phyloP scores from a whole-genome alignment of 1,140 invertebrate genomes.

The Thaumetopoea pityocampa region DNA sequence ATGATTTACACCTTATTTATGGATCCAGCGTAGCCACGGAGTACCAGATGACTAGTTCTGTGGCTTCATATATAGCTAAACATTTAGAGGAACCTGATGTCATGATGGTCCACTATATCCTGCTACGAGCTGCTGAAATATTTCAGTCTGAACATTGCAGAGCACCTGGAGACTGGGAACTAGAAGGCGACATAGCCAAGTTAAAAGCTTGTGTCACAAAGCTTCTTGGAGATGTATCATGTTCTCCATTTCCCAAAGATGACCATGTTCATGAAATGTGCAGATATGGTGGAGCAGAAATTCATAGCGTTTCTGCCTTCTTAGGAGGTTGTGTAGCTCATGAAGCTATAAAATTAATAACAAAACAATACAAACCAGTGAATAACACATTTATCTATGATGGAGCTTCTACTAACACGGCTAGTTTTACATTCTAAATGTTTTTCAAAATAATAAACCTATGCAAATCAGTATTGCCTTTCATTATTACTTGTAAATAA shows the following conservation, averaged over 20 bases:
- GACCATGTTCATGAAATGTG: slow-evolving; percentile 97
- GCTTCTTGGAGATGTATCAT: slow-evolving; percentile 91
- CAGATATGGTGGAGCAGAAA: slow-evolving; percentile 93
- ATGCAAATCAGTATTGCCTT: slow-evolving; percentile 1
- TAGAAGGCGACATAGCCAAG: slow-evolving; percentile 92
- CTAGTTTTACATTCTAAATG: slow-evolving; percentile 82
- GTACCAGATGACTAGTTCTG: slow-evolving; percentile 75
- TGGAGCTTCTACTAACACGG: slow-evolving; percentile 91
- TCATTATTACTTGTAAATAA: background rate
- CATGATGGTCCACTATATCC: slow-evolving; percentile 93
- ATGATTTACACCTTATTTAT: slow-evolving; percentile 86
- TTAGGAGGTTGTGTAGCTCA: slow-evolving; percentile 96
- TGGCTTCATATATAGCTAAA: slow-evolving; percentile 60
- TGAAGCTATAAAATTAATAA: slow-evolving; percentile 98
- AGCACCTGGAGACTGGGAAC: slow-evolving; percentile 93
- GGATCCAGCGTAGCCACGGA: slow-evolving; percentile 89
- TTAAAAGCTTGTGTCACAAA: slow-evolving; percentile 88
- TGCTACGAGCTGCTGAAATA: slow-evolving; percentile 92
- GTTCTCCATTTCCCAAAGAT: slow-evolving; percentile 87
- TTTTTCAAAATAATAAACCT: slow-evolving; percentile 8
- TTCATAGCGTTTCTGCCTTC: slow-evolving; percentile 97
- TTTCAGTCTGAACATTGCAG: slow-evolving; percentile 93
- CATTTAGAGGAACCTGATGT: slow-evolving; percentile 83
- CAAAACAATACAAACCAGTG: slow-evolving; percentile 96
- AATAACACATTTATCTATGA: slow-evolving; percentile 98